Percentiles rank a stretch among this genome's conserved stretches.
Conservation (phyloP, 2,888 invertebrate species). For the Phania funesta region DNA sequence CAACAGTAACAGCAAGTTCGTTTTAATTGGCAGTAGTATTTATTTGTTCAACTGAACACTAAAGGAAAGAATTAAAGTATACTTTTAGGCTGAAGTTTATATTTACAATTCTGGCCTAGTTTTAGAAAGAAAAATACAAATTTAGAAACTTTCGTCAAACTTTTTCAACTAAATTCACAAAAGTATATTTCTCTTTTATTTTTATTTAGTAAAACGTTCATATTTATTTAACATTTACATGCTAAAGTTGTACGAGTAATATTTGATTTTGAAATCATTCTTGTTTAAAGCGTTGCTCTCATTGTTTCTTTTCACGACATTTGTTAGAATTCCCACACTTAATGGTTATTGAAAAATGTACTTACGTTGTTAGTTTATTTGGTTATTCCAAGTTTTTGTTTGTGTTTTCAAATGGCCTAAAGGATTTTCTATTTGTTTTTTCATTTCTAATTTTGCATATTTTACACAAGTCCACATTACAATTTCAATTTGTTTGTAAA, state of each 20-base stretch:
- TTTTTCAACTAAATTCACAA: background rate
- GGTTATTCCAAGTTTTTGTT: background rate
- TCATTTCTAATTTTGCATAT: conserved; percentile 48
- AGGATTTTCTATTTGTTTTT: conserved; percentile 54
- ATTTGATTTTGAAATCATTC: conserved; percentile 48
- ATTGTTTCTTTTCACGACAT: conserved; percentile 23
- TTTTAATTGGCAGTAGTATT: background rate
- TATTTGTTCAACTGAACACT: background rate
- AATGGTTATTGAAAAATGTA: conserved; percentile 42
- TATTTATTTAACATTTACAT: conserved; percentile 62
- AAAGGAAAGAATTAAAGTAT: background rate
- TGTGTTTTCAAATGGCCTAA: conserved; percentile 45
- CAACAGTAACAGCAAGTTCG: background rate
- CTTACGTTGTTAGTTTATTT: conserved; percentile 21
- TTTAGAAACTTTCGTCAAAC: conserved; percentile 30
- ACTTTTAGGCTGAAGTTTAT: conserved; percentile 24
- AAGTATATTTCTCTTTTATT: background rate
- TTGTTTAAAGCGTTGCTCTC: background rate
- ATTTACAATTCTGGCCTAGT: conserved; percentile 19
- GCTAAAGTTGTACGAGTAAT: conserved; percentile 25
- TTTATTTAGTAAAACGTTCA: conserved; percentile 6
- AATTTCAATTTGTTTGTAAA: conserved; percentile 43
- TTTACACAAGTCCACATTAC: conserved; percentile 56
- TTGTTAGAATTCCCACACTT: conserved; percentile 61
- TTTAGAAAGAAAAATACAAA: conserved; percentile 9